Evolutionary conservation across 35 echinoderm and acorn worm species (phyloP), one percentile per base, ranked within the genome.

Genomic region (Patiria miniata): DNA sequence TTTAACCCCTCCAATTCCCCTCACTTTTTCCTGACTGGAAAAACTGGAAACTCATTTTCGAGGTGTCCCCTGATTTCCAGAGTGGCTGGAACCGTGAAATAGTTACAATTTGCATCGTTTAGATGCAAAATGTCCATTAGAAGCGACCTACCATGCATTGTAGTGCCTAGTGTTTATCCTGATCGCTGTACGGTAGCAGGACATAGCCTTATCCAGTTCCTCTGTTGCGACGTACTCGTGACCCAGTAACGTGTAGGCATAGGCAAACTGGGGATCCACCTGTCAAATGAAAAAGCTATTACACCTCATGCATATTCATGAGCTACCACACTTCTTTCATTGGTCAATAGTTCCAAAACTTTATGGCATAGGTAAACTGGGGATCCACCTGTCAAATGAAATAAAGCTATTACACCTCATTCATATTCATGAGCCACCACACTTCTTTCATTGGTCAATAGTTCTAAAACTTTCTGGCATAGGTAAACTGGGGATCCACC

Each of bases 181-280:
- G 17, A 97, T 93, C 30, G 95, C 95, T 85, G 88, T 97, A 22
- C 95, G 89, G 61, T 93, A 97, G 81, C 95, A 97, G 7, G 87
- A 83, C 95, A 97, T 93, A 23, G 95, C 95, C 65, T 86, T 93
- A 77, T 97, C 91, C 44, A 97, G 61, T 56, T 97, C 95, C 38
- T 97, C 95, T 80, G 91, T 97, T 78, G 88, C 50, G 47, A 91
- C 91, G 57, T 97, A 97, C 68, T 97, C 95, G 73, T 97, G 95
- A 51, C 95, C 95, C 38, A 97, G 77, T 79, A 97, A 89, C 21
- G 91, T 97, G 88, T 97, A 97, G 40, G 95, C 91, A 91, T 97
- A 97, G 1, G 95, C 95, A 89, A 93, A 97, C 10, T 93, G 85
- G 38, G 91, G 88, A 59, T 97, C 86, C 10, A 93, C 88, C 95